Conservation (phyloP, 2,888 invertebrate genomes). For the Lasioglossum vierecki region DNA sequence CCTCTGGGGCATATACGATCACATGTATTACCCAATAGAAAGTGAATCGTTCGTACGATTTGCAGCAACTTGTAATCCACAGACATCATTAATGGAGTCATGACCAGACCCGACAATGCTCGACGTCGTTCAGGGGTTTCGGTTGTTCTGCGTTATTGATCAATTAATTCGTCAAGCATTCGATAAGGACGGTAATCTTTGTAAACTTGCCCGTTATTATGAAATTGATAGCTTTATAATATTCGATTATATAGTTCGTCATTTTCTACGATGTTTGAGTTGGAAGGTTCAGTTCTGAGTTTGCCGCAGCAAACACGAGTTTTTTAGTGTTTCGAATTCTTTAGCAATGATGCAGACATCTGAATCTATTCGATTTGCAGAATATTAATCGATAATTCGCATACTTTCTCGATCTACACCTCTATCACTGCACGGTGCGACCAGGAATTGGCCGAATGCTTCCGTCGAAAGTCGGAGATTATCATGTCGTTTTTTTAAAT, state of each 20-base stretch:
- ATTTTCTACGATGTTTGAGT: not conserved
- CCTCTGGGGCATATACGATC: slow-evolving; percentile 68
- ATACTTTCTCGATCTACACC: not conserved
- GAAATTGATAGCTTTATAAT: not conserved
- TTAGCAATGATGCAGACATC: slow-evolving; percentile 6
- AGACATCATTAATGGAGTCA: slow-evolving; percentile 25
- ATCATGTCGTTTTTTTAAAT: slow-evolving; percentile 1
- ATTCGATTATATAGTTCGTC: too few species aligned
- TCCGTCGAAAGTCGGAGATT: slow-evolving; percentile 20
- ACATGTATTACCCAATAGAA: slow-evolving; percentile 76
- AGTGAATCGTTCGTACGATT: slow-evolving; percentile 59
- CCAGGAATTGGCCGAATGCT: slow-evolving; percentile 6
- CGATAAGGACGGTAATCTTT: not conserved
- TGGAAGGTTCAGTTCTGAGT: not conserved
- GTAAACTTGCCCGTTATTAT: not conserved
- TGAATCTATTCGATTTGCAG: not conserved
- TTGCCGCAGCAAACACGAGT: not conserved
- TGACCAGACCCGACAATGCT: not conserved
- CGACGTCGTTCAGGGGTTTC: not conserved
- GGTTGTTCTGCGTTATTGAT: not conserved
- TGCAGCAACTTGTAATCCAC: slow-evolving; percentile 23
- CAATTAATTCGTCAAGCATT: not conserved
- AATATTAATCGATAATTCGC: slow-evolving; percentile 19
- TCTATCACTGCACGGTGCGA: not conserved
- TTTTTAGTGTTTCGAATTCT: slow-evolving; percentile 9